Evolutionary conservation across 2,113 vertebrate genomes (phyloP).

Genomic region (Ammodytes marinus): DNA sequence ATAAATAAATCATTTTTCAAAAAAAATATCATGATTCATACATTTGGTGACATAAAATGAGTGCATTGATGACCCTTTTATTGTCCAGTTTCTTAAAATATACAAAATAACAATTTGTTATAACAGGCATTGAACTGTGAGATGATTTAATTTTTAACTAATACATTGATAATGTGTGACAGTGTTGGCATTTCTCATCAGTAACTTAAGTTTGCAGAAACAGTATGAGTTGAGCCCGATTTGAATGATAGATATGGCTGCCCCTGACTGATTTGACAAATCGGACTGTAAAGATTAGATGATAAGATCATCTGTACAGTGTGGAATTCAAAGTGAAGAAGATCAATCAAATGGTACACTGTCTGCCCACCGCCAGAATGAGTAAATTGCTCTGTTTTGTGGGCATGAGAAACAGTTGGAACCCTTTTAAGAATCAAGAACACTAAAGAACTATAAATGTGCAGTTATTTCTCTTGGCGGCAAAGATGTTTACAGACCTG

Average conservation of each 20-base stretch:
- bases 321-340: neutral
- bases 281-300: no score
- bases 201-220: no score
- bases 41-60: neutral
- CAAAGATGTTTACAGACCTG: conserved; percentile 67
- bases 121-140: neutral
- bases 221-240: no score
- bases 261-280: no score
- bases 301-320: no score
- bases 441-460: conserved; percentile 51
- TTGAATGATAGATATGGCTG: no score
- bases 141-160: no score
- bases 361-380: conserved; percentile 10
- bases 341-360: neutral
- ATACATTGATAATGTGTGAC: no score
- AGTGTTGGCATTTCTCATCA: no score
- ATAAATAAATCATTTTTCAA: neutral
- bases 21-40: conserved; percentile 11
- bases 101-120: no score
- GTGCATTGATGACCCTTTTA: neutral
- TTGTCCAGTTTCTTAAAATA: neutral
- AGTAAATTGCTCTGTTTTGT: conserved; percentile 31
- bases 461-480: conserved; percentile 46
- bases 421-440: conserved; percentile 45
- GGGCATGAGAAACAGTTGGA: conserved; percentile 16